Evolutionary conservation across 2,888 invertebrate genomes (phyloP), one percentile per base, ranked within the genome.

Genomic region (Fabriciana adippe): DNA sequence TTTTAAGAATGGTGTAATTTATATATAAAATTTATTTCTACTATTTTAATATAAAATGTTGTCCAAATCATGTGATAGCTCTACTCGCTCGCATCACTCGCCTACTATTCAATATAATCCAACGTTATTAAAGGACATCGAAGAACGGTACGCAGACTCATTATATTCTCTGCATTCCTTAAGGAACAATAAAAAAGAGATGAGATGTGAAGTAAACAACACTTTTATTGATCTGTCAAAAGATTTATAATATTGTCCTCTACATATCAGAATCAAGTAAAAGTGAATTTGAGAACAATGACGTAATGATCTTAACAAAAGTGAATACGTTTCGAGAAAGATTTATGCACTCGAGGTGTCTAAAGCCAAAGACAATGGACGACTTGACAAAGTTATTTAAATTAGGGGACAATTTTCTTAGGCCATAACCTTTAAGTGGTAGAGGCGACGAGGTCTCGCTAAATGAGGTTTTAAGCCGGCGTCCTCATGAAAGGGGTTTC

Each of bases 341-440:
- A 86, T 88, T 89, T 87, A 87, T 86, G 83, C 81, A 83, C 85
- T 86, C 75, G 74, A 83, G 79, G 79, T 78, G 76, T 76, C 76
- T 81, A 77, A 80, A 76, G 78, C 82, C 77, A 76, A 84, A 69
- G 66, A 88, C 88, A 89, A 86, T 86, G 79, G 80, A 76, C 80
- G 81, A 81, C 84, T 81, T 77, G 79, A 81, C 82, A 80, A 87
- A 88, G 87, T 90, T 90, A 89, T 90, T 90, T 86, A 90, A 91
- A 89, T 90, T 86, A 88, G 81, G 86, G 87, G 89, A 89, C 87
- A 89, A 89, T 89, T 89, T 89, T 89, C 89, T 86, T 85, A 79
- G 81, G 79, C 83, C 79, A 85, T 84, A 88, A 82, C 83, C 85
- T 84, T 83, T 86, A 86, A 89, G 88, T 87, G 87, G 86, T 74